A percentile compares a stretch with the other conserved stretches of the same genome.
These are phyloP conservation scores for Calidris pygmaea DNA, from an alignment of 2,113 vertebrate species.

Conservation along the genomic window DNA sequence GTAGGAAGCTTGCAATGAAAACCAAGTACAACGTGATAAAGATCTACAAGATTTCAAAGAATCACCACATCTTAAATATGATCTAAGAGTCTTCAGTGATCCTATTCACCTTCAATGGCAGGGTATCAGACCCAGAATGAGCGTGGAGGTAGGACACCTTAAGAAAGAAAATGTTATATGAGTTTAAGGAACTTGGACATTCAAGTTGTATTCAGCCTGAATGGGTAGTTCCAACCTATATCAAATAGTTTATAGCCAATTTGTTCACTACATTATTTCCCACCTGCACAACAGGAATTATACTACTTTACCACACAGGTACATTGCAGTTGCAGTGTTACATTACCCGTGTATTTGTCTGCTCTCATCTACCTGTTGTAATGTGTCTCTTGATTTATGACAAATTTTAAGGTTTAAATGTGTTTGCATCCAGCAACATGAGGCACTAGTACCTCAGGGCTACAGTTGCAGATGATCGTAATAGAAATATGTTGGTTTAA, in stretches of 20 bases:
- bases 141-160: not conserved
- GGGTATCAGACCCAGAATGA: not conserved
- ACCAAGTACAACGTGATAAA: not conserved
- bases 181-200: not conserved
- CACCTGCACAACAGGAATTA: not conserved
- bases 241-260: not conserved
- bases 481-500: fast-evolving
- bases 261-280: not conserved
- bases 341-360: fast-evolving
- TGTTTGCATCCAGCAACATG: not conserved
- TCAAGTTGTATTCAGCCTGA: not conserved
- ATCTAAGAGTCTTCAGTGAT: not conserved
- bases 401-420: not conserved
- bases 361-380: not conserved
- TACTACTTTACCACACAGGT: not conserved
- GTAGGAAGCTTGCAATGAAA: not conserved
- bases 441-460: not conserved
- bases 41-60: not conserved
- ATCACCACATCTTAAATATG: not conserved
- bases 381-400: not conserved
- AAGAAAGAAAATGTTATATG: not conserved
- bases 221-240: not conserved
- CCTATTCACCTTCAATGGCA: not conserved
- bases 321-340: not conserved
- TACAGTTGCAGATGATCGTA: not conserved